Conservation (phyloP, 1,140 invertebrate species). For the Zaprionus ghesquierei region DNA sequence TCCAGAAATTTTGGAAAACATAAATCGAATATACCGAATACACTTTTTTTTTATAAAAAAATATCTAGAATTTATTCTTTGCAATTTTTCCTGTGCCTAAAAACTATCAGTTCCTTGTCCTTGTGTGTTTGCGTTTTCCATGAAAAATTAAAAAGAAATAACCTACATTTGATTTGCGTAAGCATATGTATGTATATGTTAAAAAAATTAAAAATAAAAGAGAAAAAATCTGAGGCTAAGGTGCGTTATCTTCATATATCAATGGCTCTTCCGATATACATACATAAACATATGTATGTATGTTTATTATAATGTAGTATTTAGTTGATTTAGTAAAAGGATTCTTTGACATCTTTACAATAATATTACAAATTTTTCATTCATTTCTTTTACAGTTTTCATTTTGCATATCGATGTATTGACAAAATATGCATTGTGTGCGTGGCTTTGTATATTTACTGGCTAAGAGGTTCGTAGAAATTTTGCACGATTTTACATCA, state of each 20-base stretch:
- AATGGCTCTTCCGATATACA: conserved; percentile 1
- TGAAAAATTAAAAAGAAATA: conserved; percentile 18
- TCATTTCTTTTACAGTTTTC: neutral
- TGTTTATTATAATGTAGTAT: conserved; percentile 1
- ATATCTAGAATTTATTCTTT: neutral
- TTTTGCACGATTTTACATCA: neutral
- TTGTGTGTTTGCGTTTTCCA: conserved; percentile 1
- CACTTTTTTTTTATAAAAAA: too few relatives aligned
- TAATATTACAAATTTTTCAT: neutral
- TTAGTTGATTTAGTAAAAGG: neutral
- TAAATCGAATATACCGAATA: neutral
- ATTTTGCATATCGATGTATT: neutral
- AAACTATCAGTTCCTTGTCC: conserved; percentile 64
- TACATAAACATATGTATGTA: conserved; percentile 26
- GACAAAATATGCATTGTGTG: neutral
- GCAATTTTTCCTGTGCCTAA: conserved; percentile 33
- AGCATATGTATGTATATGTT: neutral
- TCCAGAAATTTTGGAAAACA: neutral
- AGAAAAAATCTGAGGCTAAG: neutral
- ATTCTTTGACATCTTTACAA: neutral
- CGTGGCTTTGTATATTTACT: conserved; percentile 13
- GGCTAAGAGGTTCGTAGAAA: neutral
- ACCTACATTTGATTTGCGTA: neutral
- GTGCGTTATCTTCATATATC: neutral
- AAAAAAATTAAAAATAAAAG: neutral